Evolutionary conservation across 2,888 invertebrate species (phyloP).

Genomic region (Ichneumon xanthorius): DNA sequence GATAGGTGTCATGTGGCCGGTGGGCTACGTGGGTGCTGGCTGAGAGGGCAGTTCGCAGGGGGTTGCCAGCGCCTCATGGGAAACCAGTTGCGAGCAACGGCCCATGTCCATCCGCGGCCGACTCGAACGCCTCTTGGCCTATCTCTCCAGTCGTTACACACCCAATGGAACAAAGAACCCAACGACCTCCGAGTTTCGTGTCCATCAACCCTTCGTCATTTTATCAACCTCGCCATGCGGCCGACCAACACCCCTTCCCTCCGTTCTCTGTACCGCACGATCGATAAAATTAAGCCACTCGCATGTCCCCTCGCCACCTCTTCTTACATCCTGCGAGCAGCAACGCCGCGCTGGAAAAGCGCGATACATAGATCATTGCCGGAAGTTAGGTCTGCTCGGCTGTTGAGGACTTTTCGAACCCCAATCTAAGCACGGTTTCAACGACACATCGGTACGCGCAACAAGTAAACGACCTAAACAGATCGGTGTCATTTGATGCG

Average conservation of each 20-base stretch:
- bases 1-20: conserved; percentile 83
- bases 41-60: conserved; percentile 79
- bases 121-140: conserved; percentile 56
- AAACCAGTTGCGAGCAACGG: conserved; percentile 81
- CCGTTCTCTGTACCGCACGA: conserved; percentile 2
- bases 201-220: conserved; percentile 24
- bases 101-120: conserved; percentile 75
- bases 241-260: not conserved
- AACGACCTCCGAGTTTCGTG: conserved; percentile 4
- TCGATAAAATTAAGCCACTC: conserved; percentile 14
- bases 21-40: conserved; percentile 64
- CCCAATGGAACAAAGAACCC: conserved; percentile 8
- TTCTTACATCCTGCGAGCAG: not conserved
- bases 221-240: not conserved
- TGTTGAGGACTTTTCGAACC: not conserved
- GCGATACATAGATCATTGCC: not conserved
- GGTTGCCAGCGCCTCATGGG: conserved; percentile 80
- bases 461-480: conserved; percentile 84
- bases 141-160: not conserved
- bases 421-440: conserved; percentile 1
- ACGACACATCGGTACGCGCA: conserved; percentile 73
- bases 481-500: conserved; percentile 38
- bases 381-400: too few species aligned
- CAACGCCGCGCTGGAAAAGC: not conserved
- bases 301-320: not conserved